These are phyloP conservation scores for Melopsittacus undulatus DNA, from an alignment of 2,797 vertebrate genomes.

Conservation along the genomic window DNA sequence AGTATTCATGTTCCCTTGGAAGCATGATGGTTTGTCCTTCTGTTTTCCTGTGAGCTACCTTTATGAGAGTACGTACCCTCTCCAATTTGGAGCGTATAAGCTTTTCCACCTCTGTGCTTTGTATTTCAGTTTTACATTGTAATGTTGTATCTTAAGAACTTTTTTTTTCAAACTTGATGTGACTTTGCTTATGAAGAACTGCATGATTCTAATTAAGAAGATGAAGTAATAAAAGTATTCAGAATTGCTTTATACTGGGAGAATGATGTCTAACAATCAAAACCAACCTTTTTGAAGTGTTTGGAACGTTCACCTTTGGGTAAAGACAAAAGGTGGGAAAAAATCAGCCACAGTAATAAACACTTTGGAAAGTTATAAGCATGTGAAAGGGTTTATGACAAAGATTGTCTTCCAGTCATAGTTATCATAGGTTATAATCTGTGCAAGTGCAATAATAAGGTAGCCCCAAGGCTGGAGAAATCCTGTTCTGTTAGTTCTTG, in stretches of 20 bases:
- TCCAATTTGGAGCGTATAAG: not conserved
- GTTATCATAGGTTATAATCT: constrained; percentile 36
- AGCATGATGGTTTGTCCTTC: not conserved
- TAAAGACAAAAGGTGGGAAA: not conserved
- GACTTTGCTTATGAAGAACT: not conserved
- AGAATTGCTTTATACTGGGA: not conserved
- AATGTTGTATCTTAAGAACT: not conserved
- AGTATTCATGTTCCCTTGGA: not conserved
- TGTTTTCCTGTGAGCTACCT: not conserved
- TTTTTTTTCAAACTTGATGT: not conserved
- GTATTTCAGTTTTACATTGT: not conserved
- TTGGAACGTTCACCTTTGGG: not conserved
- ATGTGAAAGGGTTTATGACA: not conserved
- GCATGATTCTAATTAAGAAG: not conserved
- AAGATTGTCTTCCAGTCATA: not conserved
- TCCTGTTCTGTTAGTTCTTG: constrained; percentile 41
- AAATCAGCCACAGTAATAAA: not conserved
- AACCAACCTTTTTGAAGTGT: not conserved
- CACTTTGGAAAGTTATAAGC: not conserved
- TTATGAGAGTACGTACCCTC: fast-evolving
- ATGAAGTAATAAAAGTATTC: not conserved
- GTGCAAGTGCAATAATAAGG: not conserved
- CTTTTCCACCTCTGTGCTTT: not conserved
- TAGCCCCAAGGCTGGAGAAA: constrained; percentile 1
- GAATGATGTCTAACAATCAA: not conserved